Conservation (phyloP, 2,888 invertebrate species). For the Yponomeuta sedellus region DNA sequence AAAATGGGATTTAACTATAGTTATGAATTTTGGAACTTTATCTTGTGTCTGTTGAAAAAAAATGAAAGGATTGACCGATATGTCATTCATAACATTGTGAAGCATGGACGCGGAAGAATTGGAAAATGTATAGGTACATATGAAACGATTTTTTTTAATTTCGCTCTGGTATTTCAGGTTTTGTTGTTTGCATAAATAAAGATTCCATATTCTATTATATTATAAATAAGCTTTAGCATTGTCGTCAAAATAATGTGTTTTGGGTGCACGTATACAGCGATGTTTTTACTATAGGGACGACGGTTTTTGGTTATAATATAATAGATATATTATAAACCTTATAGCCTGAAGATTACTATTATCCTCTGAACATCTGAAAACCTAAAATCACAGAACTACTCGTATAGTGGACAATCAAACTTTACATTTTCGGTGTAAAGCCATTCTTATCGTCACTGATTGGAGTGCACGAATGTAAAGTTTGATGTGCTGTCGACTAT, state of each 20-base stretch:
- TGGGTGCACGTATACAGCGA: background rate
- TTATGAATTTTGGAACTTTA: constrained; percentile 17
- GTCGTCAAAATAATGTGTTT: background rate
- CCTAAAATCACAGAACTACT: no score
- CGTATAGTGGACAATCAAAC: no score
- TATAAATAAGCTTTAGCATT: background rate
- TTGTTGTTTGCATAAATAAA: constrained; percentile 7
- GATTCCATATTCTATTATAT: background rate
- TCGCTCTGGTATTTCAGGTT: background rate
- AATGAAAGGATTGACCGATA: constrained; percentile 9
- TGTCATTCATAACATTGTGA: constrained; percentile 18
- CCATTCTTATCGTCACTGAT: no score
- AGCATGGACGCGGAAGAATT: constrained; percentile 6
- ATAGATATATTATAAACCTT: no score
- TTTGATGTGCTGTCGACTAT: no score
- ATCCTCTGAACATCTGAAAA: no score
- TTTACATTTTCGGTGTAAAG: no score
- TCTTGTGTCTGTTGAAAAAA: constrained; percentile 9
- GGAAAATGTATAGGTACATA: background rate
- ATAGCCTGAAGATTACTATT: no score
- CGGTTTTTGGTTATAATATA: no score
- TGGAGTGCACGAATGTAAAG: no score
- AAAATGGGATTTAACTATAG: constrained; percentile 22
- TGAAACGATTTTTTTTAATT: constrained; percentile 2
- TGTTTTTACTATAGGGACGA: no score